Conservation (phyloP, 2,797 vertebrate species). For the Paedocypris micromegethes region DNA sequence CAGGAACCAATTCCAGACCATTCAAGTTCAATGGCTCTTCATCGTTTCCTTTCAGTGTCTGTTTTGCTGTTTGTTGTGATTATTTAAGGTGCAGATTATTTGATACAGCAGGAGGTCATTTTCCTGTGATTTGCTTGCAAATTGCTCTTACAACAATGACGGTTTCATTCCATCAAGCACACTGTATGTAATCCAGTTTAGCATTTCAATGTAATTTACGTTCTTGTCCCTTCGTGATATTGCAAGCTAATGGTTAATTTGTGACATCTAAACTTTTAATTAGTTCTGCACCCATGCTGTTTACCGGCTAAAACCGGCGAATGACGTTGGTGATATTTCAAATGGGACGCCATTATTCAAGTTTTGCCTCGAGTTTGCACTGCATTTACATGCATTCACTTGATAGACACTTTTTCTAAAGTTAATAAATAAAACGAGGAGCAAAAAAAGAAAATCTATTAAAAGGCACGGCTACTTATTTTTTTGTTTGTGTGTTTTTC, state of each 20-base stretch:
- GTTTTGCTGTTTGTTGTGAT: neutral
- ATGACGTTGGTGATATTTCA: constrained; percentile 51
- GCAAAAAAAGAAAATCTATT: no score
- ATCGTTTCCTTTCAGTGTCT: no score
- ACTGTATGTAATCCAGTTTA: constrained; percentile 14
- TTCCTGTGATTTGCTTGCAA: constrained; percentile 25
- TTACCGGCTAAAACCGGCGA: constrained; percentile 44
- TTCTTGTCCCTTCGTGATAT: constrained; percentile 35
- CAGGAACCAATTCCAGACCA: no score
- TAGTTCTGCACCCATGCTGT: constrained; percentile 49
- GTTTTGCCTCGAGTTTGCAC: neutral
- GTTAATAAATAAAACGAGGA: no score
- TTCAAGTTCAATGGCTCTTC: no score
- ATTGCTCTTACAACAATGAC: constrained; percentile 25
- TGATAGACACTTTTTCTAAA: no score
- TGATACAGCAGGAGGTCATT: constrained; percentile 30
- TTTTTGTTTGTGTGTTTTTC: no score
- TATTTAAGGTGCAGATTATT: constrained; percentile 21
- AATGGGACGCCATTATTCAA: constrained; percentile 45
- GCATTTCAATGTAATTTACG: constrained; percentile 21
- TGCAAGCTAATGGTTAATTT: constrained; percentile 51
- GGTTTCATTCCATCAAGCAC: constrained; percentile 8
- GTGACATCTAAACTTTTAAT: constrained; percentile 54
- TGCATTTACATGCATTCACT: no score
- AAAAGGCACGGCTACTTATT: no score